Evolutionary conservation across 92 coral and sea anemone genomes (phyloP), one percentile per base, ranked within the genome.

Genomic region (Scolanthus callimorphus): DNA sequence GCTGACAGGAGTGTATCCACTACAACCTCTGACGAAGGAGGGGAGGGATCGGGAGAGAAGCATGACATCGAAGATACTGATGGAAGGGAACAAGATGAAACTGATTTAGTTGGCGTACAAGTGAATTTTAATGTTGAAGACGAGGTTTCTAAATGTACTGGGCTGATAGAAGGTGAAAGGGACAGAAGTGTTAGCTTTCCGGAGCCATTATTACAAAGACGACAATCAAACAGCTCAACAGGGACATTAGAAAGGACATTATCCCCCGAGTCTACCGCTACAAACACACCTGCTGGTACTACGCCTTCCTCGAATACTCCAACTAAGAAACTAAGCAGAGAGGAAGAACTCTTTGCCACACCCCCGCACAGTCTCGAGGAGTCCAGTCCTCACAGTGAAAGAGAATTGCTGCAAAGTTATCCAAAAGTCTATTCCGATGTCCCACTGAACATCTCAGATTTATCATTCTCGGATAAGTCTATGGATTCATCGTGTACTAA

Each of bases 391-490:
- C 41, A 34, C 15, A 6, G 41, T 15, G 8, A 34, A 15, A 6
- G 8, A 6, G 41, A 6, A 6, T 11, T 51, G 46, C 21, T 17
- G 51, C 51, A 68, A n/a, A 55, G 65, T 56, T 51, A 69, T n/a
- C 88, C 89, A 11, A 58, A 63, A 20, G 60, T 87, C 44, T 87
- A 87, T 57, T 87, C 95, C 19, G 67, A 70, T 51, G 64, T 71
- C 3, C 76, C 88, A 19, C 64, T 82, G 13, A 72, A 77, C 64
- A 56, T 87, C 31, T 87, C 90, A 27, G 95, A 87, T 55, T 64
- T 76, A 17, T 76, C 86, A 11, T 78, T 87, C 29, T 86, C 95
- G 12, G 85, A 79, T 31, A 73, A 51, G 6, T 86, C 95, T 4
- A 30, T 73, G 24, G 95, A 87, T 57, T 62, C 86, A 11, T 23